Base-by-base conservation (phyloP, 2,888 invertebrate species). In the Empis livida region DNA sequence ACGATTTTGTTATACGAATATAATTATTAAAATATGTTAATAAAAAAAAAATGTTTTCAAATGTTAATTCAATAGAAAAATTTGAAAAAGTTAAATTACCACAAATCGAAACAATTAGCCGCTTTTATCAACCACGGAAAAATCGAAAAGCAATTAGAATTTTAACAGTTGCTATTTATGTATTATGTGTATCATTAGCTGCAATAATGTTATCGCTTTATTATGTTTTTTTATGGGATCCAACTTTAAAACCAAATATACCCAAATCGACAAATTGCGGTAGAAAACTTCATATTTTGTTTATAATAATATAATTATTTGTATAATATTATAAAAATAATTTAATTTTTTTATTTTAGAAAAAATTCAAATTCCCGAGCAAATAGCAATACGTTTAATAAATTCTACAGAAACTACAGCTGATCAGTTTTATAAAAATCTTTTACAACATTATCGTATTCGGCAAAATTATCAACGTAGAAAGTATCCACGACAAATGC, bases 221-320 rank as follows among this genome's bases (percentile, higher is more conserved):
- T 74, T 95, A 95, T 73, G 84, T 90, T 59, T 87, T 93, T 72
- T 79, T 94, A 66, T 94, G 94, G 93, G 84, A 90, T 69, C 91
- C 92, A 42, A 80, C 52, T 9, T 41, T 68, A 52, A 62, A 69
- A 47, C 63, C 69, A 50, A 67, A 64, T 56, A 77, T 62, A 31
- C 62, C 64, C 52, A 65, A 64, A 59, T 59, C 56, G 55, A 60
- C 59, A 55, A 67, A 65, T 57, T 68, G 68, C 53, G 68, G 68
- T 69, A 64, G 67, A 68, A 49, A 16, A n/a, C 2, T 35, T 13
- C 10, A 32, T 32, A 35, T n/a, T 35, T 35, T n/a, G 5, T 13
- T 35, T 8, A 13, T n/a, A 5, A 35, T 32, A 32, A 13, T 32
- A 13, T 5, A 32, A 32, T 5, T 35, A 35, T n/a, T 35, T 13